Evolutionary conservation across 2,888 invertebrate species (phyloP), one percentile per base, ranked within the genome.

Genomic region (Meta bourneti): DNA sequence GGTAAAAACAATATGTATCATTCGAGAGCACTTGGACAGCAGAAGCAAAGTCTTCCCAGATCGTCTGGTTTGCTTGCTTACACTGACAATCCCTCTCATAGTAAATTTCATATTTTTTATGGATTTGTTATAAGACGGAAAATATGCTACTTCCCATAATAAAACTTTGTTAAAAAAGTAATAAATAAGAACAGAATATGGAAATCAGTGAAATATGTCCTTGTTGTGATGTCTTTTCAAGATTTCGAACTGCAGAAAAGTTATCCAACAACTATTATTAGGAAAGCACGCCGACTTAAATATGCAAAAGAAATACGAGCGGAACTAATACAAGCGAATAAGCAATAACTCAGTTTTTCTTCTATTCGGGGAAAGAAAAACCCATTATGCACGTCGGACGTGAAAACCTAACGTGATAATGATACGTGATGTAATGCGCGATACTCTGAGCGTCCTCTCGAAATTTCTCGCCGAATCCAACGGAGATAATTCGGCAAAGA

Each of bases 331-430:
- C 61, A 61, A 61, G 8, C 61, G 8, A 61, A 61, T 61, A 61
- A 19, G 74, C 74, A 34, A 19, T 19, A 74, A 74, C 34, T 74
- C 20, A 74, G 74, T 74, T 74, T 74, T 74, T 74, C 74, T 74
- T 61, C 61, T 16, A 16, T 61, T 61, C 61, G 9, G 16, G 61
- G 11, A 61, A 61, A 9, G 11, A 61, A 61, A 61, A 61, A 61
- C 61, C 61, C 61, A 61, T 61, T 61, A 61, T 16, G 11, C 11
- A 16, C 61, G 11, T 16, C 61, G 61, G 13, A 61, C 61, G 61
- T 61, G 61, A 61, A 61, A 61, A 61, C 61, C 61, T 61, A 61
- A 61, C 61, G 61, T 61, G 61, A 61, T 61, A 61, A 61, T 61
- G 61, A 61, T 61, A 61, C 61, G 61, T 61, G 61, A 61, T 16